Evolutionary conservation across 2,888 invertebrate genomes (phyloP).

Genomic region (Macaria notata): DNA sequence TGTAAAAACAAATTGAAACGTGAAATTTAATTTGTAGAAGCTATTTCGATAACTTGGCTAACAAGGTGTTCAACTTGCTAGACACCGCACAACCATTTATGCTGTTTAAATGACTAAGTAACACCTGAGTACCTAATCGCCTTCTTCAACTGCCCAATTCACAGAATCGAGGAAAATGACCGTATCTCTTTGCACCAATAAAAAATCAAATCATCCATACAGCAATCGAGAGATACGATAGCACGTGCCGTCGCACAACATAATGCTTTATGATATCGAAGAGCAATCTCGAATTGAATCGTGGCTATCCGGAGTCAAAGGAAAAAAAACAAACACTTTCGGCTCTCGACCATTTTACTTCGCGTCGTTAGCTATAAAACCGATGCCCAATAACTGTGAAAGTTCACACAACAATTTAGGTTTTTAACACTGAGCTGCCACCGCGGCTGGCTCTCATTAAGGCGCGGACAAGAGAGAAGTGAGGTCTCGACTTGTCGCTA

Average conservation of each 20-base stretch:
- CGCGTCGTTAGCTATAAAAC: slow-evolving; percentile 59
- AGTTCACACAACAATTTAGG: slow-evolving; percentile 80
- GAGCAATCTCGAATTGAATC: slow-evolving; percentile 46
- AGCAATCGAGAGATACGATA: slow-evolving; percentile 35
- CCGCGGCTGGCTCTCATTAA: slow-evolving; percentile 66
- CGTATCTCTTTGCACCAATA: slow-evolving; percentile 29
- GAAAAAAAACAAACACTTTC: slow-evolving; percentile 51
- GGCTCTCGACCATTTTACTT: slow-evolving; percentile 48
- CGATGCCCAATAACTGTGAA: slow-evolving; percentile 73
- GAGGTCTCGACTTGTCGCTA: slow-evolving; percentile 61
- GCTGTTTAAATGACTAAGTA: too few relatives aligned
- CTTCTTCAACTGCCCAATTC: slow-evolving; percentile 4
- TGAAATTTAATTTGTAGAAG: too few relatives aligned
- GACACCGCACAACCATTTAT: too few relatives aligned
- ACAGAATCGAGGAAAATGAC: slow-evolving; percentile 17
- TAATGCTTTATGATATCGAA: slow-evolving; percentile 50
- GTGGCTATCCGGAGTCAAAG: slow-evolving; percentile 44
- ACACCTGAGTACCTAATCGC: neutral
- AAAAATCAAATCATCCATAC: slow-evolving; percentile 32
- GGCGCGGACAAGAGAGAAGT: slow-evolving; percentile 39
- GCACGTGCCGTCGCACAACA: slow-evolving; percentile 69
- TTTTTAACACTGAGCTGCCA: slow-evolving; percentile 76
- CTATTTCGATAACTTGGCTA: too few relatives aligned
- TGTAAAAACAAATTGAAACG: too few relatives aligned
- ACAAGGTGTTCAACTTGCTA: too few relatives aligned